Percentiles rank a stretch among this genome's conserved stretches.
These are phyloP conservation scores for Cerastis rubricosa DNA, from an alignment of 2,888 invertebrate genomes.

Conservation along the genomic window DNA sequence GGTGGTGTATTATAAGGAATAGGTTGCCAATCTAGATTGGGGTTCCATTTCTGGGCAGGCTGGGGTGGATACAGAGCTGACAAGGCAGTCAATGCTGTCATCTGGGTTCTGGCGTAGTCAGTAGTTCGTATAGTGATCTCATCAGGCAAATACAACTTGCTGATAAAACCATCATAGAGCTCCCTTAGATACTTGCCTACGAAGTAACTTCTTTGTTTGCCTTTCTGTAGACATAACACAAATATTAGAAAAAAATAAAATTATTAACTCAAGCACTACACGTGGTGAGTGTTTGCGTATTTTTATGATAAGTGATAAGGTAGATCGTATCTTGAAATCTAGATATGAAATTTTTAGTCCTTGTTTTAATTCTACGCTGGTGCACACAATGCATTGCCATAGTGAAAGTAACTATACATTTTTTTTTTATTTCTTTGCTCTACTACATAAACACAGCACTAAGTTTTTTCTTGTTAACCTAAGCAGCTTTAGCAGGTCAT, in stretches of 20 bases:
- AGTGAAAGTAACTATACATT: not conserved
- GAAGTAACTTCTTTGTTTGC: constrained; percentile 87
- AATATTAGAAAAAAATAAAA: constrained; percentile 6
- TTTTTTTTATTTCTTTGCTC: too few relatives aligned
- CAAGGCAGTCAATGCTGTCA: constrained; percentile 93
- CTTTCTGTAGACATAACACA: constrained; percentile 79
- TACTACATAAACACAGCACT: not conserved
- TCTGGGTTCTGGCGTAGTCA: constrained; percentile 93
- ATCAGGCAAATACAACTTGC: constrained; percentile 84
- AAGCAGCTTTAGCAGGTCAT: not conserved
- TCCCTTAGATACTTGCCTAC: constrained; percentile 87
- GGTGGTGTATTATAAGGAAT: constrained; percentile 90
- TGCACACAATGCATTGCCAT: not conserved
- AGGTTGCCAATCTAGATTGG: constrained; percentile 92
- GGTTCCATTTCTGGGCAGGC: constrained; percentile 90
- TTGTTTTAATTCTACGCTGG: not conserved
- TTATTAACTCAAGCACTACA: not conserved
- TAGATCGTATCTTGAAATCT: constrained; percentile 26
- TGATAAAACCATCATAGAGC: constrained; percentile 86
- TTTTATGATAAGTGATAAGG: constrained; percentile 33
- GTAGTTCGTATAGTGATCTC: constrained; percentile 91
- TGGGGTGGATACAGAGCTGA: constrained; percentile 93
- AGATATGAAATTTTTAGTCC: constrained; percentile 19
- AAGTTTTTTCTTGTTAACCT: not conserved
- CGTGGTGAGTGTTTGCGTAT: constrained; percentile 16